These are phyloP conservation scores for Bombus waltoni DNA, from an alignment of 1,140 invertebrate genomes.

Conservation along the genomic window DNA sequence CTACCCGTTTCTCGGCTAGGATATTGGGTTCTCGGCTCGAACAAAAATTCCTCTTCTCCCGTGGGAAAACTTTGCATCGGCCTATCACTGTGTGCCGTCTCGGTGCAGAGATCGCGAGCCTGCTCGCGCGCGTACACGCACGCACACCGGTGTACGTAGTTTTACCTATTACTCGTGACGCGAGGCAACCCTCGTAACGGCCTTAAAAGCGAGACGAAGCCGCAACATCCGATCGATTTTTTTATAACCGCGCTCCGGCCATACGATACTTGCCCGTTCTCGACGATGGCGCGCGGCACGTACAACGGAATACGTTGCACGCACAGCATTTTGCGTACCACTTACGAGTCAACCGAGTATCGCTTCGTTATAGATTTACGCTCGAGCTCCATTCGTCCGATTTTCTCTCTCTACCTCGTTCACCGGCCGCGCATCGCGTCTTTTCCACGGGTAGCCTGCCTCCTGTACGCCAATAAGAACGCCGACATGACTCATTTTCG, in stretches of 20 bases:
- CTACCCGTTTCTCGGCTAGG: too few relatives aligned
- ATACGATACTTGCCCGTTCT: slow-evolving; percentile 25
- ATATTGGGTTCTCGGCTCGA: too few relatives aligned
- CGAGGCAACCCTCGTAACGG: slow-evolving; percentile 45
- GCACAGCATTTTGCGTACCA: background rate
- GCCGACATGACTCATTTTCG: background rate
- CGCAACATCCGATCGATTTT: slow-evolving; percentile 58
- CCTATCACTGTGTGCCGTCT: background rate
- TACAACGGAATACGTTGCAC: background rate
- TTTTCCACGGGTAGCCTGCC: background rate
- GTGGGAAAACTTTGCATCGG: background rate
- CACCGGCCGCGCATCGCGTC: too few relatives aligned
- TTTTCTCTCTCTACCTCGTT: background rate
- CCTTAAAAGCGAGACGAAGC: slow-evolving; percentile 60
- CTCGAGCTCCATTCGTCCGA: background rate
- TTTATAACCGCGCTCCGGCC: slow-evolving; percentile 19
- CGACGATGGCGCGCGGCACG: background rate
- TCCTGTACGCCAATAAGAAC: background rate
- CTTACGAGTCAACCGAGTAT: background rate
- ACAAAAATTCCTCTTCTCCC: background rate
- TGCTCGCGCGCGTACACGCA: background rate
- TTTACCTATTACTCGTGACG: background rate
- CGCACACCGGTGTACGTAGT: background rate
- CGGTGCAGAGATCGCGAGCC: background rate
- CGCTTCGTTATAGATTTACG: background rate